Base-by-base conservation (phyloP, 2,797 vertebrate species). In the Malacoraja senta region DNA sequence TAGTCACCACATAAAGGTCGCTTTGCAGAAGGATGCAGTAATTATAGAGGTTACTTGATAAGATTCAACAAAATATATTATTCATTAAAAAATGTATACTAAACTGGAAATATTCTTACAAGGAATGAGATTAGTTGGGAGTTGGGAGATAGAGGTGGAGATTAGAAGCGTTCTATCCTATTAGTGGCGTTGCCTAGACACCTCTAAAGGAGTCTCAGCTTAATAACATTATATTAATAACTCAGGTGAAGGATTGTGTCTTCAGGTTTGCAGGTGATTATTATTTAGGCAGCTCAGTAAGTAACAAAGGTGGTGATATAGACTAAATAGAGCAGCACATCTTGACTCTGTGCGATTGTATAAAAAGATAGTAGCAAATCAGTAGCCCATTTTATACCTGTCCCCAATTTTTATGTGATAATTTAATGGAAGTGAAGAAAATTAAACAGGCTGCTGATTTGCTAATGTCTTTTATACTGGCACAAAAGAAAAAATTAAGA, bases 371-470 rank as follows among this genome's bases (percentile, higher is more conserved):
- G n/a, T 6, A 86, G 58, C 58, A 61, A 61, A 32, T 88, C 29
- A 26, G 58, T 29, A 88, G 84, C 15, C 58, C 1, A 17, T 2
- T 86, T 63, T 13, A 65, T n/a, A 32, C 13, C 83, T 17, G 1
- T 32, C 58, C 44, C 15, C 61, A 65, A 88, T n/a, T 32, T 88
- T 65, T 88, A 65, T 9, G 7, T 8, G 65, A 7, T 88, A 63
- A 88, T n/a, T 65, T 88, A 32, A 88, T 32, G 61, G 84, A 35
- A 86, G 35, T 88, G 63, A 65, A 19, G n/a, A 19, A 32, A 7
- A 9, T 88, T 32, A 88, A 88, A 32, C 29, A 32, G 84, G 9
- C 84, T 88, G 84, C 61, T 88, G 61, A 88, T 88, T 65, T 63
- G 29, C n/a, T 19, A 15, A 65, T 12, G 29, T 26, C 84, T 65